Percentiles rank a stretch among this genome's conserved stretches.
phyloP scores from a whole-genome alignment of 1,140 invertebrate genomes.

The Nasonia giraulti region DNA sequence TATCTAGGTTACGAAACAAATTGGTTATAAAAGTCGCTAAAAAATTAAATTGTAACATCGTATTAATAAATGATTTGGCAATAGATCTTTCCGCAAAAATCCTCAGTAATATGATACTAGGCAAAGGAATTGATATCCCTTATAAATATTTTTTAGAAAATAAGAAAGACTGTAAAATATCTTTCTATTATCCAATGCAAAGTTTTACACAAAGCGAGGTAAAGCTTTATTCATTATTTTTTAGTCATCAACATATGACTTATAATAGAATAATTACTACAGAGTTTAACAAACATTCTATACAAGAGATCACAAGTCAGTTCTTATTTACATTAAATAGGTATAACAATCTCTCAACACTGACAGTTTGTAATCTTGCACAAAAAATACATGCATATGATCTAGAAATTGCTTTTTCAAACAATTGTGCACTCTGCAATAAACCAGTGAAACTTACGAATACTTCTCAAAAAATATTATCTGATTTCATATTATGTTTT shows the following conservation, averaged over 20 bases:
- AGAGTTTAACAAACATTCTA: not conserved
- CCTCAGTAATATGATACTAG: not conserved
- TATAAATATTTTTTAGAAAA: not conserved
- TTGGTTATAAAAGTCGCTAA: not conserved
- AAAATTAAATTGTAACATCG: not conserved
- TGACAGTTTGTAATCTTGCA: not conserved
- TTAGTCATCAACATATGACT: not conserved
- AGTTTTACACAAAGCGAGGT: not conserved
- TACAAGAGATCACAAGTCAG: not conserved
- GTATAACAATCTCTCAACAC: not conserved
- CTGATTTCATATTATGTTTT: not conserved
- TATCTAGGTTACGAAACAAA: not conserved
- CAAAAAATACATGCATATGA: not conserved
- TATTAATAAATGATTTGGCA: not conserved
- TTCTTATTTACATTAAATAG: not conserved
- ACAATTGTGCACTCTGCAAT: not conserved
- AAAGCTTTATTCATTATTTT: not conserved
- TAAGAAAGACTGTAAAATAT: not conserved
- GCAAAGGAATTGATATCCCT: not conserved
- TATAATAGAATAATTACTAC: not conserved
- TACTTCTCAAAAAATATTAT: not conserved
- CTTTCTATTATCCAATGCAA: not conserved
- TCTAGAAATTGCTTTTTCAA: not conserved
- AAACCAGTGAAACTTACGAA: not conserved
- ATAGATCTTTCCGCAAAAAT: not conserved